These are phyloP conservation scores for Parazoanthus swiftii DNA, from an alignment of 92 coral and sea anemone species.

Conservation along the genomic window DNA sequence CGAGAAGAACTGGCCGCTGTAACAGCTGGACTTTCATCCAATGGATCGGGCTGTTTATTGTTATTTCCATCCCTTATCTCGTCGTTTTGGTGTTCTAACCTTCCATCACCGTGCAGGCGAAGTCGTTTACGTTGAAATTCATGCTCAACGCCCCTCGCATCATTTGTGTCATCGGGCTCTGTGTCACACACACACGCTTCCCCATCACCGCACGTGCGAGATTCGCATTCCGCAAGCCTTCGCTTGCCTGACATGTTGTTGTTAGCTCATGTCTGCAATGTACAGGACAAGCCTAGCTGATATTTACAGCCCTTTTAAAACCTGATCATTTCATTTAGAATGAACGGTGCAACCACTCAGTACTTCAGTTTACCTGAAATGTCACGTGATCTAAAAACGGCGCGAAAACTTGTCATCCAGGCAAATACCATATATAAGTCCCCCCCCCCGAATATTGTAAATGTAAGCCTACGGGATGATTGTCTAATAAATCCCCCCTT, in stretches of 20 bases:
- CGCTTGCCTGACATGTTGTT: neutral
- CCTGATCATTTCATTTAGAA: no score
- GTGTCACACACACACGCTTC: neutral
- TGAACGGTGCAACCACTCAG: no score
- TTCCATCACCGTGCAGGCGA: neutral
- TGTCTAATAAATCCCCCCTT: no score
- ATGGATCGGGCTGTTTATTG: neutral
- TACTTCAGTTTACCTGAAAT: no score
- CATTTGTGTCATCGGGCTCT: neutral
- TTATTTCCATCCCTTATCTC: neutral
- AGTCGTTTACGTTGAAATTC: neutral
- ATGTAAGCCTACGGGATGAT: no score
- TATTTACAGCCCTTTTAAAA: no score
- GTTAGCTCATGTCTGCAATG: neutral
- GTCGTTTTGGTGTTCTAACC: neutral
- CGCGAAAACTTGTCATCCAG: no score
- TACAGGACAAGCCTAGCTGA: neutral
- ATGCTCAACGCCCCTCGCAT: no score
- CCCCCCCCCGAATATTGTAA: no score
- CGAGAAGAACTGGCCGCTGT: neutral
- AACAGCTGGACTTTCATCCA: neutral
- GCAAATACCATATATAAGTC: no score
- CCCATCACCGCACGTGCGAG: neutral
- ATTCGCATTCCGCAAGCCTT: neutral
- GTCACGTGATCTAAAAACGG: no score